phyloP scores from a whole-genome alignment of 2,888 invertebrate genomes.

The Agrotis exclamationis region DNA sequence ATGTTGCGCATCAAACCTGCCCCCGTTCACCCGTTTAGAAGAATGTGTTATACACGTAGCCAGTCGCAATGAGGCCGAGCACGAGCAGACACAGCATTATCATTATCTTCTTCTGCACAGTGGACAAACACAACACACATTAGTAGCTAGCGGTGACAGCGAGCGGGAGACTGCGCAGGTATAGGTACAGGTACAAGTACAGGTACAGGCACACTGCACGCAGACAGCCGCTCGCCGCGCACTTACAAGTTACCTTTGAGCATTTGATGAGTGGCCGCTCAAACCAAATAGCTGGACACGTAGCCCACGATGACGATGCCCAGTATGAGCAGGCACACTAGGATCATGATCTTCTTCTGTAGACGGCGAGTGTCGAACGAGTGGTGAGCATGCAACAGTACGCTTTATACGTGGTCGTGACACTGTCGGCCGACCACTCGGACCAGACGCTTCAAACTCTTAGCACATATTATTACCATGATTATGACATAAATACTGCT shows the following conservation, averaged over 20 bases:
- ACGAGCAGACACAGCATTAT: slow-evolving; percentile 97
- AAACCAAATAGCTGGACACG: slow-evolving; percentile 92
- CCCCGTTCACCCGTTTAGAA: slow-evolving; percentile 86
- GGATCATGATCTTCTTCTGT: slow-evolving; percentile 98
- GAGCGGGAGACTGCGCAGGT: slow-evolving; percentile 71
- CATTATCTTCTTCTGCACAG: slow-evolving; percentile 98
- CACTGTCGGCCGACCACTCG: slow-evolving; percentile 63
- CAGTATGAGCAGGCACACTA: slow-evolving; percentile 96
- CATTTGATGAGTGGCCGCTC: slow-evolving; percentile 81
- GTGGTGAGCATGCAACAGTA: slow-evolving; percentile 86
- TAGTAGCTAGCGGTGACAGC: slow-evolving; percentile 82
- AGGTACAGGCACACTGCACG: too few species aligned
- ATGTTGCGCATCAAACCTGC: slow-evolving; percentile 87
- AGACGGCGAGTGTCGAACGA: slow-evolving; percentile 76
- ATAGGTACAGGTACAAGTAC: too few species aligned
- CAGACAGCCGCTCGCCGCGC: slow-evolving; percentile 74
- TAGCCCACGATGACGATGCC: slow-evolving; percentile 95
- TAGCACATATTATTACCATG: slow-evolving; percentile 62
- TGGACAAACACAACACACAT: slow-evolving; percentile 88
- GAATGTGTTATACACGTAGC: slow-evolving; percentile 90
- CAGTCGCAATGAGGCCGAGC: slow-evolving; percentile 93
- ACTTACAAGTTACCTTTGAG: slow-evolving; percentile 84
- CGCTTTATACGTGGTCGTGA: slow-evolving; percentile 81
- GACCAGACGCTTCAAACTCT: slow-evolving; percentile 69
- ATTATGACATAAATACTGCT: slow-evolving; percentile 46